Conservation (phyloP, 2,888 invertebrate species). For the Trichacis sp. region DNA sequence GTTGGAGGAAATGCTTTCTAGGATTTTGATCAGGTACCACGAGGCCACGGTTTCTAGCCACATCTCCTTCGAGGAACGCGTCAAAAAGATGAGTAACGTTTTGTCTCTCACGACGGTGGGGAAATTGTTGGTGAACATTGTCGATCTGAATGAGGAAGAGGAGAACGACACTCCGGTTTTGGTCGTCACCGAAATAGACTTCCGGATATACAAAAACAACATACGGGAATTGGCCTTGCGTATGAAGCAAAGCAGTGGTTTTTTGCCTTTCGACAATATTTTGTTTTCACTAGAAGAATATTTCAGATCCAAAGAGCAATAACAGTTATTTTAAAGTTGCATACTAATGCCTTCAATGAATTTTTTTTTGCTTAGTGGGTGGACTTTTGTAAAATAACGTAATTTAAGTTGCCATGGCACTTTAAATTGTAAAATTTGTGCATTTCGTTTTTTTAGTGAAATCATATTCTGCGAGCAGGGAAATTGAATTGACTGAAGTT, state of each 20-base stretch:
- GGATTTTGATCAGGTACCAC: not conserved
- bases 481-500: too few species aligned
- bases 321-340: not conserved
- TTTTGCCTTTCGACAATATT: not conserved
- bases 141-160: not conserved
- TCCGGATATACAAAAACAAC: not conserved
- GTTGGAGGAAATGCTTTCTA: not conserved
- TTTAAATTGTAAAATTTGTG: too few species aligned
- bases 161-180: not conserved
- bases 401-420: too few species aligned
- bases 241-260: not conserved
- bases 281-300: not conserved
- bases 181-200: conserved; percentile 1
- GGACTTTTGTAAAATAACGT: too few species aligned
- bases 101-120: not conserved
- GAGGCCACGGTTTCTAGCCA: not conserved
- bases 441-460: too few species aligned
- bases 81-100: not conserved
- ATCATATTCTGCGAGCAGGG: too few species aligned
- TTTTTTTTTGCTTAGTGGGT: too few species aligned
- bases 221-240: not conserved
- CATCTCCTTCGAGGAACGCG: not conserved
- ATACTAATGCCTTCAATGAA: too few species aligned
- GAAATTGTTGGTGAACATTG: not conserved
- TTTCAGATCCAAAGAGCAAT: not conserved